A percentile compares a stretch with the other conserved stretches of the same genome.
phyloP scores from a whole-genome alignment of 2,113 vertebrate species.

The Pterophyllum scalare region DNA sequence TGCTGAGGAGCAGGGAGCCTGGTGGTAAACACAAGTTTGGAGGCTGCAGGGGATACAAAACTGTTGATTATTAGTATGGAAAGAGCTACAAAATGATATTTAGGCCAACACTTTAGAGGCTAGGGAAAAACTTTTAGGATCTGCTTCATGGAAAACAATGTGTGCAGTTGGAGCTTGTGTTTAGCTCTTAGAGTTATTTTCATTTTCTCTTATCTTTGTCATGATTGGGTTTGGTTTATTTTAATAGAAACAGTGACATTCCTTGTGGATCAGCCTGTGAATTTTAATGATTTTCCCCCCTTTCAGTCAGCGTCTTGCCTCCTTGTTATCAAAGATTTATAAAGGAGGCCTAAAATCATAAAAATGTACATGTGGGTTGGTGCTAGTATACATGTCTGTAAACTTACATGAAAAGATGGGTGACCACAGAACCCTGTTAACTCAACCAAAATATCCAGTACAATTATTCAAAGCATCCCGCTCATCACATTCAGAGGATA shows the following conservation, averaged over 20 bases:
- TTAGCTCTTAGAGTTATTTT: not conserved
- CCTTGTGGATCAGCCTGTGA: not conserved
- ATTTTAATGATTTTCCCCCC: not conserved
- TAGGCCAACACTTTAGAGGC: conserved; percentile 18
- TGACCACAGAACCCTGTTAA: not conserved
- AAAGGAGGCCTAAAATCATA: not conserved
- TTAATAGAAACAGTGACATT: not conserved
- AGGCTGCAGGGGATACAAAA: conserved; percentile 48
- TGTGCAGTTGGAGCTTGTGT: not conserved
- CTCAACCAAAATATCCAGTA: not conserved
- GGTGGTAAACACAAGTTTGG: conserved; percentile 50
- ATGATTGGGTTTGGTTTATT: not conserved
- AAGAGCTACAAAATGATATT: conserved; percentile 39
- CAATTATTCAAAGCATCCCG: conserved; percentile 32
- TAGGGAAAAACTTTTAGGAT: not conserved
- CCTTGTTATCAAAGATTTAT: not conserved
- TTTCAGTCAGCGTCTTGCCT: not conserved
- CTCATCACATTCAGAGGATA: conserved; percentile 6
- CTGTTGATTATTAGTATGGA: conserved; percentile 44
- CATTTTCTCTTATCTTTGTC: not conserved
- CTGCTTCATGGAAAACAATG: not conserved
- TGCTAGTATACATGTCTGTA: not conserved
- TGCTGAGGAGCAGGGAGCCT: conserved; percentile 36
- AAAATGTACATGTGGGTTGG: not conserved
- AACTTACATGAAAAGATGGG: not conserved